Percentiles rank a stretch among this genome's conserved stretches.
phyloP scores from a whole-genome alignment of 2,888 invertebrate genomes.

The Pocota personata region DNA sequence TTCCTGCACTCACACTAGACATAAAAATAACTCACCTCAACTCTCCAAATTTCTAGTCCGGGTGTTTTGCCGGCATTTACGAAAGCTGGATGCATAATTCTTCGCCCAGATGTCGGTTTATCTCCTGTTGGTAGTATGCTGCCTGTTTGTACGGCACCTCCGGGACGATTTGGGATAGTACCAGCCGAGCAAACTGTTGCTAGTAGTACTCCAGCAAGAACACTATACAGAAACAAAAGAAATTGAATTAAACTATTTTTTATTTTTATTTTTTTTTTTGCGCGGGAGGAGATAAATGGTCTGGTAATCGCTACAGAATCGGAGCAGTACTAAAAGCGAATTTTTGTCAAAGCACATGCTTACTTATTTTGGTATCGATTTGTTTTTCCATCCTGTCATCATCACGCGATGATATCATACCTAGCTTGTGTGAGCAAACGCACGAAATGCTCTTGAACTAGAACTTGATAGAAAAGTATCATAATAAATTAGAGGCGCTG shows the following conservation, averaged over 20 bases:
- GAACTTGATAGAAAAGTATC: neutral
- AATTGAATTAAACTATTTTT: neutral
- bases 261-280: neutral
- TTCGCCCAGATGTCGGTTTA: slow-evolving; percentile 78
- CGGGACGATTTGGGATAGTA: slow-evolving; percentile 79
- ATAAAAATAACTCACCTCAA: slow-evolving; percentile 86
- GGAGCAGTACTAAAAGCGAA: slow-evolving; percentile 17
- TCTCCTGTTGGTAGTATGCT: slow-evolving; percentile 77
- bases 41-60: slow-evolving; percentile 91
- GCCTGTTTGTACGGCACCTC: slow-evolving; percentile 78
- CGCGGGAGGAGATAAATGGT: neutral
- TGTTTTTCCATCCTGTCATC: slow-evolving; percentile 2
- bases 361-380: slow-evolving; percentile 45
- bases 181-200: slow-evolving; percentile 79
- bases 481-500: neutral
- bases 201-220: slow-evolving; percentile 77
- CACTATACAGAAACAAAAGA: slow-evolving; percentile 72
- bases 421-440: slow-evolving; percentile 20
- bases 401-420: slow-evolving; percentile 42
- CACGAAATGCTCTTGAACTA: slow-evolving; percentile 37
- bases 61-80: slow-evolving; percentile 87
- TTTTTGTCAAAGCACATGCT: neutral
- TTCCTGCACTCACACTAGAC: slow-evolving; percentile 12
- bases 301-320: neutral
- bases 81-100: slow-evolving; percentile 87